phyloP scores from a whole-genome alignment of 2,888 invertebrate species.

The Drosophila antonietae region DNA sequence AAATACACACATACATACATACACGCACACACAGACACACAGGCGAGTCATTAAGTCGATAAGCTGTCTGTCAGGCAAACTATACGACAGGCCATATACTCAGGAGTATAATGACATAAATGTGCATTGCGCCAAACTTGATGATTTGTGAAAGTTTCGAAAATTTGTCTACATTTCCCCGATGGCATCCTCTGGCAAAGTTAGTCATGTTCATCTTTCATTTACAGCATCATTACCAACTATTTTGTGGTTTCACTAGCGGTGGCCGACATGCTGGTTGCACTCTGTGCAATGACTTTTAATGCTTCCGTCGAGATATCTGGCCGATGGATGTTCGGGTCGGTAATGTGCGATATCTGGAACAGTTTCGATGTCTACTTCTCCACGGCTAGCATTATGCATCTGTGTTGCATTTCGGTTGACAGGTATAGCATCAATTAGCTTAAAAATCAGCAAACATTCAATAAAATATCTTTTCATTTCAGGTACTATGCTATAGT shows the following conservation, averaged over 20 bases:
- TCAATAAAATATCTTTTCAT: neutral
- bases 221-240: conserved; percentile 92
- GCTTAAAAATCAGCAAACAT: too few species aligned
- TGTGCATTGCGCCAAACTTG: conserved; percentile 13
- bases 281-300: conserved; percentile 96
- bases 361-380: conserved; percentile 97
- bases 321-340: conserved; percentile 94
- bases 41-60: conserved; percentile 29
- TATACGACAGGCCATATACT: neutral
- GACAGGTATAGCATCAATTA: conserved; percentile 85
- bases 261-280: conserved; percentile 96
- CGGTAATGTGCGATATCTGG: conserved; percentile 96
- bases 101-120: conserved; percentile 2
- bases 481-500: conserved; percentile 94
- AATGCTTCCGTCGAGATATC: conserved; percentile 95
- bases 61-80: conserved; percentile 23
- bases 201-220: conserved; percentile 18
- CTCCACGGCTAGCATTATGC: conserved; percentile 95
- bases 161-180: conserved; percentile 17
- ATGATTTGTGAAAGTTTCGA: conserved; percentile 23
- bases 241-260: conserved; percentile 98
- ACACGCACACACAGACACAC: neutral
- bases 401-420: conserved; percentile 97
- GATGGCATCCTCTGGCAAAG: neutral
- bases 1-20: conserved; percentile 13